These are phyloP conservation scores for Dicerorhinus sumatrensis DNA, from an alignment of 2,113 vertebrate genomes.

Conservation along the genomic window DNA sequence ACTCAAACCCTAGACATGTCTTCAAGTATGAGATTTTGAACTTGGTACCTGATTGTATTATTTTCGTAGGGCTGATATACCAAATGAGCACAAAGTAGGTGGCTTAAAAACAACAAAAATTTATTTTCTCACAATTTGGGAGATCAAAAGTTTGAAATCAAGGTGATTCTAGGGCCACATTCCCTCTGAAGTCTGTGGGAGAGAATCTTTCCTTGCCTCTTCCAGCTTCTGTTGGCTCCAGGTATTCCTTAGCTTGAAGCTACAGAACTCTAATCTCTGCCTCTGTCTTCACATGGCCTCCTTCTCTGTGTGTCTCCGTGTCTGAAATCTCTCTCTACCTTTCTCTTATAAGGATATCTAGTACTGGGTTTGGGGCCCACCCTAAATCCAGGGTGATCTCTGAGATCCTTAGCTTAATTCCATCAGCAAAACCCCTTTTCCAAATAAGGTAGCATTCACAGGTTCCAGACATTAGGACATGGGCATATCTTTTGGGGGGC, in stretches of 20 bases:
- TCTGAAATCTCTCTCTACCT: background rate
- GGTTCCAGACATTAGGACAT: background rate
- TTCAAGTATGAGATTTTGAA: background rate
- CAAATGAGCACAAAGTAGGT: background rate
- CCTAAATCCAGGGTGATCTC: background rate
- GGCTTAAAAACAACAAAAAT: background rate
- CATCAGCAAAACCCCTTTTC: background rate
- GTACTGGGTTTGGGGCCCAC: background rate
- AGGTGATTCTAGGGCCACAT: background rate
- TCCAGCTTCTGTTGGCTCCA: background rate
- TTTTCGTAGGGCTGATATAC: background rate
- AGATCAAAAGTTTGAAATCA: background rate
- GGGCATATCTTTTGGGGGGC: background rate
- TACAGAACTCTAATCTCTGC: background rate
- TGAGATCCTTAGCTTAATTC: background rate
- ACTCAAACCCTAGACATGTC: background rate
- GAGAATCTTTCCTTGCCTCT: background rate
- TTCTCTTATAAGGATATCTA: background rate
- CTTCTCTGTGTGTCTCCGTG: background rate
- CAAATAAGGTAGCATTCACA: background rate
- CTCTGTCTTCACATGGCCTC: accelerated
- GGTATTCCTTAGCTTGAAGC: background rate
- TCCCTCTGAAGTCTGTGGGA: background rate
- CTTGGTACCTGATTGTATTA: background rate
- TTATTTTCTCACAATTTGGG: conserved; percentile 25